Conservation (phyloP, 2,113 vertebrate genomes). For the Synodontis membranacea region DNA sequence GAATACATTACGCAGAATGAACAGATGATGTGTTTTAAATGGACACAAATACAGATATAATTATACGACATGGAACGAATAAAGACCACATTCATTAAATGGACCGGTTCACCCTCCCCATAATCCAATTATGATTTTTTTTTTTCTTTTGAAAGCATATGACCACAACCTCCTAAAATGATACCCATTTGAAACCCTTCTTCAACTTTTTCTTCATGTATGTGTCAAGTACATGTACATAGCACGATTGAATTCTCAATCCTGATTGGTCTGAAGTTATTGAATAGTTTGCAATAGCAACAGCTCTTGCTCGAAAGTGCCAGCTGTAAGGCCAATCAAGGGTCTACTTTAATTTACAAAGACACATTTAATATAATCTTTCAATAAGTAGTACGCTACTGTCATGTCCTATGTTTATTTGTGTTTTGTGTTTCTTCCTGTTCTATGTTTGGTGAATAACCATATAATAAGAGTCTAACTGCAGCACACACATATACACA, state of each 20-base stretch:
- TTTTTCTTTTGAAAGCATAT: too few species aligned
- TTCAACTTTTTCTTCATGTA: too few species aligned
- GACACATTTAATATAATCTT: neutral
- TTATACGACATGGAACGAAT: neutral
- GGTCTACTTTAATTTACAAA: neutral
- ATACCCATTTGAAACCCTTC: too few species aligned
- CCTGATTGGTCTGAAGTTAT: neutral
- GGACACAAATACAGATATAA: neutral
- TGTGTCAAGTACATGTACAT: too few species aligned
- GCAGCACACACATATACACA: neutral
- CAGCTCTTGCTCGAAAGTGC: neutral
- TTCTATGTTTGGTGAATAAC: neutral
- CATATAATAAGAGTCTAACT: neutral
- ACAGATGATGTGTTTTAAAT: neutral
- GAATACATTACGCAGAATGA: too few species aligned
- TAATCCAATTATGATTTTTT: too few species aligned
- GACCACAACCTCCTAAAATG: too few species aligned
- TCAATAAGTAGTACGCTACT: neutral
- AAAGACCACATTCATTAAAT: too few species aligned
- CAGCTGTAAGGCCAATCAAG: neutral
- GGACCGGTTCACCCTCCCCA: too few species aligned
- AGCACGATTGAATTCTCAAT: neutral
- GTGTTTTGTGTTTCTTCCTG: neutral
- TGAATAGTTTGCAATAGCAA: neutral
- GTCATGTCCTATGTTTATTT: neutral